Evolutionary conservation across 2,888 invertebrate species (phyloP).

Genomic region (Volucella zonaria): DNA sequence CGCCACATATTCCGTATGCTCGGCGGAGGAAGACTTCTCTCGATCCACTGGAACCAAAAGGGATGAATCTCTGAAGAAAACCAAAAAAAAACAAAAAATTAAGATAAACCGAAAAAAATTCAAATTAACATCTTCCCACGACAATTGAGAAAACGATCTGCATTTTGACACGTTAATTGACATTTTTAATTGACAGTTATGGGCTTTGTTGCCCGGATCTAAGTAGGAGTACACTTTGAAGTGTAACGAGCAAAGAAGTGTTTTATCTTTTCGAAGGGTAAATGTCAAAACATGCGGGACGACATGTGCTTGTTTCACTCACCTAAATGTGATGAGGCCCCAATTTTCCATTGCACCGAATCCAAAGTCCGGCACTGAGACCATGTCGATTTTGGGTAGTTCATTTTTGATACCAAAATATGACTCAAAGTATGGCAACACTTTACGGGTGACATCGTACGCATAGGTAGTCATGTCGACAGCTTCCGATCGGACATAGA

Average conservation of each 20-base stretch:
- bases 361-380: slow-evolving; percentile 88
- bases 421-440: slow-evolving; percentile 86
- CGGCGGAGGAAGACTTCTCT: slow-evolving; percentile 83
- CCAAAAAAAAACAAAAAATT: not conserved
- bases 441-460: slow-evolving; percentile 84
- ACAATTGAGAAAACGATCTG: slow-evolving; percentile 30
- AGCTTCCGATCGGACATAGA: slow-evolving; percentile 81
- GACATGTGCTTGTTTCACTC: slow-evolving; percentile 62
- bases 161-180: slow-evolving; percentile 41
- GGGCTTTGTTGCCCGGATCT: slow-evolving; percentile 17
- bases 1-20: slow-evolving; percentile 86
- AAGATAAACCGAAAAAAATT: too few species aligned
- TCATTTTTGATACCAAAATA: slow-evolving; percentile 87
- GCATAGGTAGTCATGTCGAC: slow-evolving; percentile 83
- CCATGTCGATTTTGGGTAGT: slow-evolving; percentile 87
- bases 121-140: slow-evolving; percentile 25
- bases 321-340: slow-evolving; percentile 86
- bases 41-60: slow-evolving; percentile 83
- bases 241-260: not conserved
- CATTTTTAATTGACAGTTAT: slow-evolving; percentile 49
- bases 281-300: slow-evolving; percentile 53
- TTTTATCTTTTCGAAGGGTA: slow-evolving; percentile 5
- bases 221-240: not conserved
- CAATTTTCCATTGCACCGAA: slow-evolving; percentile 89
- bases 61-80: slow-evolving; percentile 84